These are phyloP conservation scores for Epinephelus cyanopodus DNA, from an alignment of 2,113 vertebrate genomes.

Conservation along the genomic window DNA sequence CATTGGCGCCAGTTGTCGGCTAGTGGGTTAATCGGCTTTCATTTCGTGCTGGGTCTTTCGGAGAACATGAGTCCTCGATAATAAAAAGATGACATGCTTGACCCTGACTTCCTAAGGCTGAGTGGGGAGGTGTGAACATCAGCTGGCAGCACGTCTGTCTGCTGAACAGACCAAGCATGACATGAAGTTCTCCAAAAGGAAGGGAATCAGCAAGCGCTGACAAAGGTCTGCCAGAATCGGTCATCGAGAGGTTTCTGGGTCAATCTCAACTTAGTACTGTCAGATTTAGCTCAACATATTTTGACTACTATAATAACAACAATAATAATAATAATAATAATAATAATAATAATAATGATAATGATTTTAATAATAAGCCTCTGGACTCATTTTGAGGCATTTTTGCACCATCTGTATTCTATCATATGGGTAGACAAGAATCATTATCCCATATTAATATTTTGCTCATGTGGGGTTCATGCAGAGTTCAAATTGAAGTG, in stretches of 20 bases:
- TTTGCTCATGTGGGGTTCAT: constrained; percentile 52
- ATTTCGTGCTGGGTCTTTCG: neutral
- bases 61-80: neutral
- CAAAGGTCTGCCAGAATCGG: constrained; percentile 9
- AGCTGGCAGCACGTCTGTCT: constrained; percentile 32
- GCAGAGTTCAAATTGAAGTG: constrained; percentile 55
- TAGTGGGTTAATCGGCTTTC: constrained; percentile 59
- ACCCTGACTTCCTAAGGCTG: neutral
- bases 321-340: constrained; percentile 28
- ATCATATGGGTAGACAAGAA: constrained; percentile 3
- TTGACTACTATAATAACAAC: constrained; percentile 40
- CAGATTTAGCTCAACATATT: constrained; percentile 52
- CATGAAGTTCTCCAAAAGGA: constrained; percentile 13
- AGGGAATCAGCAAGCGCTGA: neutral
- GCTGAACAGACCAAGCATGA: constrained; percentile 6
- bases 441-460: constrained; percentile 44
- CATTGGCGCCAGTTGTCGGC: constrained; percentile 1
- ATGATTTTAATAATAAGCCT: constrained; percentile 34
- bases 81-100: neutral
- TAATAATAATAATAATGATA: constrained; percentile 15
- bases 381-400: neutral
- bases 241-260: constrained; percentile 73
- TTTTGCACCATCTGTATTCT: constrained; percentile 34
- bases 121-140: constrained; percentile 40
- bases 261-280: constrained; percentile 63